Percentiles rank a stretch among this genome's conserved stretches.
Conservation (phyloP, 1,140 invertebrate genomes). For the Spodoptera litura region DNA sequence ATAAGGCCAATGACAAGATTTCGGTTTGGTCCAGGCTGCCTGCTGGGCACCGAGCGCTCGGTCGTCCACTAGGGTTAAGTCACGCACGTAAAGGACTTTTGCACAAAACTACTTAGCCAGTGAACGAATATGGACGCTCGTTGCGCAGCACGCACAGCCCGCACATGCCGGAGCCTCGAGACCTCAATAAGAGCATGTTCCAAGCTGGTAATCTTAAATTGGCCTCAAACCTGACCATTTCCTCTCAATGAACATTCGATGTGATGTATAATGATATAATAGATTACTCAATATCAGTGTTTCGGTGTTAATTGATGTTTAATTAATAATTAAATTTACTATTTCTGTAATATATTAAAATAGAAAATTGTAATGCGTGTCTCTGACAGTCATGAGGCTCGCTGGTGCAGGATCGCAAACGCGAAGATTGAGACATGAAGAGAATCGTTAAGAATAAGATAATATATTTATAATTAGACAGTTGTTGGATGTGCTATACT, state of each 20-base stretch:
- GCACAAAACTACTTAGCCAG: background rate
- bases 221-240: slow-evolving; percentile 23
- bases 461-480: slow-evolving; percentile 5
- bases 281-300: slow-evolving; percentile 21
- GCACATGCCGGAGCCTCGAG: background rate
- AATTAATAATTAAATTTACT: slow-evolving; percentile 35
- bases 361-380: slow-evolving; percentile 1
- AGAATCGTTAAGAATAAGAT: background rate
- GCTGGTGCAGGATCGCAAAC: background rate
- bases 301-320: slow-evolving; percentile 42
- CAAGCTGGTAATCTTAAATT: slow-evolving; percentile 19
- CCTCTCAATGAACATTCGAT: background rate
- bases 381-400: slow-evolving; percentile 9
- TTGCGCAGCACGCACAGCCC: background rate
- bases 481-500: slow-evolving; percentile 28
- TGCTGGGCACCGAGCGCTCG: background rate
- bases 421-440: slow-evolving; percentile 5
- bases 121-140: background rate
- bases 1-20: slow-evolving; percentile 20
- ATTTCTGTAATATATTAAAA: slow-evolving; percentile 35
- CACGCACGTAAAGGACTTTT: slow-evolving; percentile 5
- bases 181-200: background rate
- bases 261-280: background rate
- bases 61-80: background rate
- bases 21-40: background rate